Percentiles rank a stretch among this genome's conserved stretches.
Evolutionary conservation across 1,140 invertebrate genomes (phyloP).

Genomic region (Bactericera cockerelli): DNA sequence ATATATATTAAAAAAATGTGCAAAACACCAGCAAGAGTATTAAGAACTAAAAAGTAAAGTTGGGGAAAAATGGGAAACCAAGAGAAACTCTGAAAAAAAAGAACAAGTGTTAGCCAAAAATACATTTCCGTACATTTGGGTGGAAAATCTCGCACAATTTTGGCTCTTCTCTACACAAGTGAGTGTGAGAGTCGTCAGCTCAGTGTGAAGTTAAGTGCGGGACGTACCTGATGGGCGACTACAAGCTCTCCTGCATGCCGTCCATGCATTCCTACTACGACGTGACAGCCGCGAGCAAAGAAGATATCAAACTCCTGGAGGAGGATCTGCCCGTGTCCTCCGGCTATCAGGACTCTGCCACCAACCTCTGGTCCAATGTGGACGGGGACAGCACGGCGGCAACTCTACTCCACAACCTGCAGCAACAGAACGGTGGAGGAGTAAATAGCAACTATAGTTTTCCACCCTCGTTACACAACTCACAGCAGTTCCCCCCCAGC

Average conservation of each 20-base stretch:
- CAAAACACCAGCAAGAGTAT: no score
- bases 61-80: no score
- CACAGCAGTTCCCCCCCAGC: background rate
- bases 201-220: background rate
- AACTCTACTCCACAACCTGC: background rate
- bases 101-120: no score
- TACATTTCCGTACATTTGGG: no score
- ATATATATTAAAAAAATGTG: no score
- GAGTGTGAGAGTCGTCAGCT: background rate
- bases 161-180: background rate
- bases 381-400: background rate
- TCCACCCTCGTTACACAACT: background rate
- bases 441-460: background rate
- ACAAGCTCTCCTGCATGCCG: background rate
- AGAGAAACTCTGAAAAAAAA: no score
- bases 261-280: conserved; percentile 8
- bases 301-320: background rate
- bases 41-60: no score
- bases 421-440: background rate
- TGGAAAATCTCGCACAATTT: background rate
- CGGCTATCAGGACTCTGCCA: background rate
- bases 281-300: background rate
- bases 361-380: background rate
- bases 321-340: background rate
- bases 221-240: background rate